phyloP scores from a whole-genome alignment of 2,797 vertebrate genomes.

The Ispidina picta region DNA sequence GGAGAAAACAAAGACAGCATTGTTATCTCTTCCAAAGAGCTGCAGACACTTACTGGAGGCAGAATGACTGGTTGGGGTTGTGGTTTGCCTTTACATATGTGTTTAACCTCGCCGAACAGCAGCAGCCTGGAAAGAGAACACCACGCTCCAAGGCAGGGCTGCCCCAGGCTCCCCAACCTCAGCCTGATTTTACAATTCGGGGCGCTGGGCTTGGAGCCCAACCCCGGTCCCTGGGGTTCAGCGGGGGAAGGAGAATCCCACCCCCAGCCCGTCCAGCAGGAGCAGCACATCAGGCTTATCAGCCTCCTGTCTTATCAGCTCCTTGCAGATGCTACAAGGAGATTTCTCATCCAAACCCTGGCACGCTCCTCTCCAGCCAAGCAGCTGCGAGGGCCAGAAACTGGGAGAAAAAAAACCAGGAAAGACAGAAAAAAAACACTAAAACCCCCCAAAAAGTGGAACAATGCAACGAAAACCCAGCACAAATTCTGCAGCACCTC shows the following conservation, averaged over 20 bases:
- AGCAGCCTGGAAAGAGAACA: constrained; percentile 63
- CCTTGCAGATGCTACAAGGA: constrained; percentile 37
- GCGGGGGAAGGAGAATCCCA: not conserved
- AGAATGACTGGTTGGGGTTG: constrained; percentile 59
- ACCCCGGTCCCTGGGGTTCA: not conserved
- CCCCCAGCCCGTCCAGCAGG: not conserved
- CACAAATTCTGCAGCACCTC: not conserved
- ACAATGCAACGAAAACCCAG: not conserved
- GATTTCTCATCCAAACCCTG: constrained; percentile 27
- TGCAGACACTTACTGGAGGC: constrained; percentile 62
- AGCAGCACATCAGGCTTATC: constrained; percentile 17
- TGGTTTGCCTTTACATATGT: constrained; percentile 73
- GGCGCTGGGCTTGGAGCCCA: not conserved
- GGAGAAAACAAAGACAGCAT: constrained; percentile 68
- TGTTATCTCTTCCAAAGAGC: constrained; percentile 71
- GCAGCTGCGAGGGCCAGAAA: not conserved
- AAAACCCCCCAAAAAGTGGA: not conserved
- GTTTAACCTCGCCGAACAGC: constrained; percentile 65
- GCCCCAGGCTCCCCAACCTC: constrained; percentile 19
- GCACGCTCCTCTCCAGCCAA: not conserved
- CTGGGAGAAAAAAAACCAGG: not conserved
- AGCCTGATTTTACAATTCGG: constrained; percentile 23
- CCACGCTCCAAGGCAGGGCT: constrained; percentile 30
- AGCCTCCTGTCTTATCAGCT: constrained; percentile 46
- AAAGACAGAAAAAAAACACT: rapidly evolving